Evolutionary conservation across 1,140 invertebrate species (phyloP).

Genomic region (Manduca sexta): DNA sequence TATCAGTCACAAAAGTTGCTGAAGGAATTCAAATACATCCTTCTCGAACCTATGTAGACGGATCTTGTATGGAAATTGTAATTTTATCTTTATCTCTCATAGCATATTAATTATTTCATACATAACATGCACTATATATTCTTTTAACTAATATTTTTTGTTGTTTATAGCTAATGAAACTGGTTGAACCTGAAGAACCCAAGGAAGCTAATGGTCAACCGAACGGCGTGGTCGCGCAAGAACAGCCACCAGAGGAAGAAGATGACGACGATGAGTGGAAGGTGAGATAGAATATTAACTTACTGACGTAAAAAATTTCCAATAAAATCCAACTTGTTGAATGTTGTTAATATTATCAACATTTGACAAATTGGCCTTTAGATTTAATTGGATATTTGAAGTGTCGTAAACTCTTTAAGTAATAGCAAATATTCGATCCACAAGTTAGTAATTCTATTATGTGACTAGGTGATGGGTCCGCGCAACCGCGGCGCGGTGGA

Average conservation of each 20-base stretch:
- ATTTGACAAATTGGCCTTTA: too few species aligned
- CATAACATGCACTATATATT: background rate
- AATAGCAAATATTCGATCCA: too few species aligned
- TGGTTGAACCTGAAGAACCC: constrained; percentile 73
- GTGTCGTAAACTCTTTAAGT: too few species aligned
- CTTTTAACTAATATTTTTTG: background rate
- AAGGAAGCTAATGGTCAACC: constrained; percentile 41
- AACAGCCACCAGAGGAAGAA: constrained; percentile 56
- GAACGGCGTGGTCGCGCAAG: constrained; percentile 48
- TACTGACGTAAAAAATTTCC: background rate
- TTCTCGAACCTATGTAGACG: too few species aligned
- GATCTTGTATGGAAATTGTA: too few species aligned
- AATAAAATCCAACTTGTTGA: background rate
- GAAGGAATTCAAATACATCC: too few species aligned
- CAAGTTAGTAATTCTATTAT: background rate
- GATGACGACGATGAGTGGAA: constrained; percentile 83
- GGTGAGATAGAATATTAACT: constrained; percentile 49
- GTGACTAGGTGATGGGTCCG: constrained; percentile 82
- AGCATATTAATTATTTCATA: background rate
- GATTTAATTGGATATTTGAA: too few species aligned
- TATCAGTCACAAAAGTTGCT: background rate
- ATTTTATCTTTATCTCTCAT: too few species aligned
- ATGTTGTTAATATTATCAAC: too few species aligned
- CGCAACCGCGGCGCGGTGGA: constrained; percentile 91
- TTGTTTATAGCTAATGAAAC: constrained; percentile 78